A percentile compares a stretch with the other conserved stretches of the same genome.
Evolutionary conservation across 2,888 invertebrate species (phyloP).

Genomic region (Acrobasis suavella): DNA sequence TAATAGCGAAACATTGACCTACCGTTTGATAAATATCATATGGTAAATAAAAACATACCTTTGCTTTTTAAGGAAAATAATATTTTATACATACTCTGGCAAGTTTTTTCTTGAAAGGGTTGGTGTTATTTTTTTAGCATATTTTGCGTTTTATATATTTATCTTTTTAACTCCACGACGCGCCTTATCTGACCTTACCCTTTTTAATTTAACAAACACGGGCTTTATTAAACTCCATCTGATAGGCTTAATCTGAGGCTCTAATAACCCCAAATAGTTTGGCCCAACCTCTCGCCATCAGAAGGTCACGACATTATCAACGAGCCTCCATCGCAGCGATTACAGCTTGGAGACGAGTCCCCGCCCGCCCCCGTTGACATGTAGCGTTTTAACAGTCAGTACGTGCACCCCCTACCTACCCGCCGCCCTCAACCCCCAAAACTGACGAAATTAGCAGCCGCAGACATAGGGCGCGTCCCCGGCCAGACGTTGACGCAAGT

Average conservation of each 20-base stretch:
- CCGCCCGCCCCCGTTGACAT: constrained; percentile 72
- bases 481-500: constrained; percentile 68
- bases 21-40: too few relatives aligned
- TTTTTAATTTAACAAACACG: constrained; percentile 14
- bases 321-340: constrained; percentile 63
- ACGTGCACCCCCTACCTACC: constrained; percentile 58
- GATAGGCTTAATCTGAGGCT: constrained; percentile 29
- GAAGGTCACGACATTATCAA: constrained; percentile 76
- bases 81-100: too few relatives aligned
- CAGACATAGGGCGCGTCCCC: constrained; percentile 77
- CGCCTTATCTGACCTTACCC: constrained; percentile 8
- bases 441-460: constrained; percentile 81
- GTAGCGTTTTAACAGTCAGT: constrained; percentile 79
- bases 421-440: constrained; percentile 46
- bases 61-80: too few relatives aligned
- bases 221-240: constrained; percentile 23
- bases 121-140: neutral
- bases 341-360: constrained; percentile 59
- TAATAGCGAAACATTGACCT: neutral
- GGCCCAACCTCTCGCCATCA: constrained; percentile 38
- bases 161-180: neutral
- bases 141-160: neutral
- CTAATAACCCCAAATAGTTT: constrained; percentile 43
- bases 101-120: neutral
- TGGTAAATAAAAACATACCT: too few relatives aligned